Conservation (phyloP, 2,113 vertebrate genomes). For the Triplophysa siluroides region DNA sequence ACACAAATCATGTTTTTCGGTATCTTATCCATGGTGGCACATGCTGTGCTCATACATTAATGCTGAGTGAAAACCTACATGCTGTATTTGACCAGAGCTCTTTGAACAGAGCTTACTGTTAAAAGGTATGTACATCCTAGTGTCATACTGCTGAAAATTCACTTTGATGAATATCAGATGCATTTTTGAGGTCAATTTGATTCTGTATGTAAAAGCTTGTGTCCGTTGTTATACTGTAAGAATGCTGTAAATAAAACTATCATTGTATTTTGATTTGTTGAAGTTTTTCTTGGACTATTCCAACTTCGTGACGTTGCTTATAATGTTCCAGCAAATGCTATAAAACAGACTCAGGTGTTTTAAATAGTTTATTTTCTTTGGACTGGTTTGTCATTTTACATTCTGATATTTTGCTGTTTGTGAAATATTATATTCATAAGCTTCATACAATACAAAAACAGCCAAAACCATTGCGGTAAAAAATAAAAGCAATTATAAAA, state of each 20-base stretch:
- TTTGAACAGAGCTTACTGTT: constrained; percentile 19
- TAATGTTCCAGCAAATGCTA: neutral
- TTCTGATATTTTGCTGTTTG: neutral
- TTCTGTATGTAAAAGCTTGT: constrained; percentile 67
- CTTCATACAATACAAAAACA: constrained; percentile 14
- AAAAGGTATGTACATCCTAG: neutral
- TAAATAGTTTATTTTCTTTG: neutral
- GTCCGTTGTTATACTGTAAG: constrained; percentile 60
- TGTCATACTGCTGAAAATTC: constrained; percentile 32
- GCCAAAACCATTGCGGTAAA: neutral
- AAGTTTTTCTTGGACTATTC: neutral
- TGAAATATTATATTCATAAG: neutral
- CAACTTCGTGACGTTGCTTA: neutral
- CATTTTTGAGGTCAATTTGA: constrained; percentile 58
- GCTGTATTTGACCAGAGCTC: constrained; percentile 64
- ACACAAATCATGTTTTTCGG: constrained; percentile 9
- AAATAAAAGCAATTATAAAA: constrained; percentile 6
- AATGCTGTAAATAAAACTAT: constrained; percentile 74
- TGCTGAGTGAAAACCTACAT: constrained; percentile 59
- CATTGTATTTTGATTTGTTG: constrained; percentile 56
- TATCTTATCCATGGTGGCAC: constrained; percentile 21
- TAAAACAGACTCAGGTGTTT: neutral
- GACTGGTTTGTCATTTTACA: neutral
- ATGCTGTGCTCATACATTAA: constrained; percentile 43
- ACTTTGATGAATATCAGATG: constrained; percentile 61